phyloP scores from a whole-genome alignment of 2,113 vertebrate genomes.

The Lophochroa leadbeateri region DNA sequence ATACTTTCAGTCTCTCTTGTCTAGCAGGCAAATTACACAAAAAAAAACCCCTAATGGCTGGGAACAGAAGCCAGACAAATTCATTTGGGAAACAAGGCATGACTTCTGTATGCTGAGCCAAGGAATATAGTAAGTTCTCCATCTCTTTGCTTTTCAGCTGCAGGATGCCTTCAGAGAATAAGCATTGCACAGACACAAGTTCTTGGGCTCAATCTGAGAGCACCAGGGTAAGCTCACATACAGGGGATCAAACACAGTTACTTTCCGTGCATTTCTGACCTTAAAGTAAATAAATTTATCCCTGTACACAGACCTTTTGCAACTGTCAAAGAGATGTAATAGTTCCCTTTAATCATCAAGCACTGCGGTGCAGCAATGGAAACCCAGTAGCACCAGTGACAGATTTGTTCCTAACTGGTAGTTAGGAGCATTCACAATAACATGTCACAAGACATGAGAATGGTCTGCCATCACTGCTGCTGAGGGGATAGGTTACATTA shows the following conservation, averaged over 20 bases:
- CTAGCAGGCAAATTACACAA: slow-evolving; percentile 7
- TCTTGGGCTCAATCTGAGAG: not conserved
- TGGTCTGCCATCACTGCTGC: not conserved
- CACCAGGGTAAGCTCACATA: not conserved
- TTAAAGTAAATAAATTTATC: not conserved
- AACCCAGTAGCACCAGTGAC: not conserved
- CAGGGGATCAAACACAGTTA: not conserved
- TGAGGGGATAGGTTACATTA: not conserved
- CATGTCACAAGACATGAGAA: not conserved
- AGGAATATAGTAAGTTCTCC: not conserved
- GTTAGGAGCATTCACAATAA: not conserved
- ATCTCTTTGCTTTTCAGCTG: not conserved
- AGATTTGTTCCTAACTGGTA: not conserved
- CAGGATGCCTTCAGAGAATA: not conserved
- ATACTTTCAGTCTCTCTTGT: not conserved
- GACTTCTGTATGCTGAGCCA: not conserved
- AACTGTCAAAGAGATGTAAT: not conserved
- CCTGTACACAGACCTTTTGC: not conserved
- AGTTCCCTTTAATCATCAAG: not conserved
- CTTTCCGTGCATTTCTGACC: not conserved
- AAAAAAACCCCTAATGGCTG: not conserved
- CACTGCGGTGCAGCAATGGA: not conserved
- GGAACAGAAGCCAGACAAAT: slow-evolving; percentile 11
- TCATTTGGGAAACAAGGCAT: not conserved
- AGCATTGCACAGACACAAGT: not conserved